Base-by-base conservation (phyloP, 2,888 invertebrate species). In the Cataglyphis rosenhaueri region DNA sequence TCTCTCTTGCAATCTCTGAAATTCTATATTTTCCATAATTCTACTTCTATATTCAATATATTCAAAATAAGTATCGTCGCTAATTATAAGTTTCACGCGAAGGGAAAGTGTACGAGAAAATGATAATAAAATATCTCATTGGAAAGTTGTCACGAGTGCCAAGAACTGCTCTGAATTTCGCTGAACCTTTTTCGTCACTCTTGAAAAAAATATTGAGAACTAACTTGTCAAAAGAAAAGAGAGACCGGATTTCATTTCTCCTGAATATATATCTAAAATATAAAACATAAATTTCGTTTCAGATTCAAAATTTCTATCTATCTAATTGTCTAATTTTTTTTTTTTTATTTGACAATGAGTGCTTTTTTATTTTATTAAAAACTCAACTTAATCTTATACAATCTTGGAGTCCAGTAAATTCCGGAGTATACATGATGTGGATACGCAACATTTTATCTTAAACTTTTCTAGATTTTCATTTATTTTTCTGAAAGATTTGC, bases 131-230 rank as follows among this genome's bases (percentile, higher is more conserved):
- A 57, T 48, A 76, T 75, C 76, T 48, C 76, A 74, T 64, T 85
- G 82, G 87, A 84, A 87, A 87, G 85, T 75, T 87, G 82, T 59
- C 55, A 52, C 21, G 18, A 59, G 21, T 48, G 35, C 52, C 71
- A 76, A 78, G 44, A 83, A 52, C 38, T 32, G 59, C 38, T 70
- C 48, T 74, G 12, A 62, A 62, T 83, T 81, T 64, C 59, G 29
- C 57, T 52, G 55, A 21, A 21, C 35, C 81, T 83, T 87, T 85
- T 68, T 83, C 59, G 68, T 38, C 29, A n/a, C 44, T 64, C 71
- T 52, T 35, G 65, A 25, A 44, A 68, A 70, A 79, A 44, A 68
- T 59, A 68, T 59, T 35, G 68, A 25, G 44, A 61, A 59, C 57
- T 32, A 57, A 10, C n/a, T 66, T 41, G 5, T n/a, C n/a, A 32